Base-by-base conservation (phyloP, 1,140 invertebrate genomes). In the Orchestia grillus region DNA sequence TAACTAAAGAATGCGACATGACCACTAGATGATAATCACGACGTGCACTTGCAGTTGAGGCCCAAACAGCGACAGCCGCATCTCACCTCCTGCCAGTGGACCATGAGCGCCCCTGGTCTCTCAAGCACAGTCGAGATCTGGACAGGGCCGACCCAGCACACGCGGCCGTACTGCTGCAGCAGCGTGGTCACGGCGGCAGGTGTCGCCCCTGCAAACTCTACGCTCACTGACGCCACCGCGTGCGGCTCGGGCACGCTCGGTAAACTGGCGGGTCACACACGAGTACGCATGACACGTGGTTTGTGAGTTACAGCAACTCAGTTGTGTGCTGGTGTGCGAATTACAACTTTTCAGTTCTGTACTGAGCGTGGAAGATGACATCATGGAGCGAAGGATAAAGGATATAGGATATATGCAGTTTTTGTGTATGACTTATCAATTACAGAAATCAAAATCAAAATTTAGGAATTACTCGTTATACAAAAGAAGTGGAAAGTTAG, bases 1-100 rank as follows among this genome's bases (percentile, higher is more conserved):
- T 77, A 36, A 36, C 1, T 36, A 77, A 8, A 77, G 28, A 77
- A 36, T 77, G 28, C 3, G 62, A 77, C 28, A 36, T 8, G 47
- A 53, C 36, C 62, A 15, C 3, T 23, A 77, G 62, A 77, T 77
- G 11, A 23, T 19, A 53, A 53, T 53, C 62, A 77, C 62, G 62
- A 77, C 62, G 28, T 36, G 62, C 28, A 77, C 11, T 19, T 90
- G 6, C n/a, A 90, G 42, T 36, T 4, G 40, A 6, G 87, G 40
- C 88, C 15, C 11, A 90, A 90, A 90, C 3, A 19, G 42, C 42
- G 43, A 47, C 3, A 94, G 41, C n/a, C n/a, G n/a, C n/a, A n/a
- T n/a, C 92, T 94, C 43, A 47, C 92, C 92, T 94, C 92, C 44
- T 94, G 41, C 92, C 92, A 94, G 44, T 47, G 44, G 44, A 94